A percentile compares a stretch with the other conserved stretches of the same genome.
phyloP scores from a whole-genome alignment of 2,113 vertebrate genomes.

The Uria lomvia region DNA sequence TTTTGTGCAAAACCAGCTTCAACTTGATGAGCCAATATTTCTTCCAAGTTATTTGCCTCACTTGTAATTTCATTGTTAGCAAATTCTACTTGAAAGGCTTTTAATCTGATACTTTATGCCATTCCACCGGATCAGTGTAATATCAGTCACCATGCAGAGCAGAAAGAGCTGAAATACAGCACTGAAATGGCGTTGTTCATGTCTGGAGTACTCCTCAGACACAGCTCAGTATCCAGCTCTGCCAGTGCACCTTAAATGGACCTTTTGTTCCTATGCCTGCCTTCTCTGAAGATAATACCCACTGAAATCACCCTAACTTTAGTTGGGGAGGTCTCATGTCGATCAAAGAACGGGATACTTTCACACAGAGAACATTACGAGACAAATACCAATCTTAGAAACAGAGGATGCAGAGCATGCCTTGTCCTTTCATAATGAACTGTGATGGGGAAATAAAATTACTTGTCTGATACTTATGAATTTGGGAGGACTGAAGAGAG shows the following conservation, averaged over 20 bases:
- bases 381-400: not conserved
- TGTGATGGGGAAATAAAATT: not conserved
- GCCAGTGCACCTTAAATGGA: not conserved
- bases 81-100: not conserved
- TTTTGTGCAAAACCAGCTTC: not conserved
- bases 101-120: not conserved
- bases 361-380: not conserved
- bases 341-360: not conserved
- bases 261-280: not conserved
- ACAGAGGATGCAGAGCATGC: not conserved
- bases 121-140: not conserved
- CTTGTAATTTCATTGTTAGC: not conserved
- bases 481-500: not conserved
- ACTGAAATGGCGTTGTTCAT: not conserved
- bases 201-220: not conserved
- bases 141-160: not conserved
- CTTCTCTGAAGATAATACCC: not conserved
- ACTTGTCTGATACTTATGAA: not conserved
- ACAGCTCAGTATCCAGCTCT: not conserved
- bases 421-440: not conserved
- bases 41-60: not conserved
- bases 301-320: not conserved
- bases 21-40: not conserved
- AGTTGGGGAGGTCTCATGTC: not conserved
- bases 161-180: not conserved